Evolutionary conservation across 2,113 vertebrate species (phyloP).

Genomic region (Zapus hudsonius): DNA sequence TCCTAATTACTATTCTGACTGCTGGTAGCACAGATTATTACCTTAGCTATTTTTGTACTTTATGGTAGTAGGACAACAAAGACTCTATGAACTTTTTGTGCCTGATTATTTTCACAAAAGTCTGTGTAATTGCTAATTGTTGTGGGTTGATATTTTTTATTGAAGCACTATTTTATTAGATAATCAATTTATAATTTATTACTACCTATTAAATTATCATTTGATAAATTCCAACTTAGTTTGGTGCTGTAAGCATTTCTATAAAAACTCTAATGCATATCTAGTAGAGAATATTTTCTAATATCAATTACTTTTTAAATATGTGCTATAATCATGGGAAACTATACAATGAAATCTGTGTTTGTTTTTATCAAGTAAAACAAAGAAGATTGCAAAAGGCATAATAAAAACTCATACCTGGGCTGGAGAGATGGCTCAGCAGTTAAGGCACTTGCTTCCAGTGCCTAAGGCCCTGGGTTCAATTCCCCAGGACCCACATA

Average conservation of each 20-base stretch:
- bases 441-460: no score
- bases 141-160: not conserved
- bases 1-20: not conserved
- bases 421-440: no score
- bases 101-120: not conserved
- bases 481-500: no score
- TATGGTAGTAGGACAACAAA: not conserved
- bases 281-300: slow-evolving; percentile 21
- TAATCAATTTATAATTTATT: not conserved
- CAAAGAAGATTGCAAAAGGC: not conserved
- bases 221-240: not conserved
- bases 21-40: not conserved
- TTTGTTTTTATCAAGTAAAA: not conserved
- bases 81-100: not conserved
- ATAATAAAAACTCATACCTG: no score
- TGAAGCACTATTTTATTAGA: not conserved
- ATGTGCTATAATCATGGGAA: not conserved
- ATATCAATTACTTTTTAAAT: not conserved
- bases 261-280: not conserved
- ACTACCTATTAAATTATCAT: not conserved
- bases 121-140: not conserved
- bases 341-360: not conserved
- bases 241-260: not conserved
- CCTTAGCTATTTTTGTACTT: not conserved
- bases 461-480: no score